Evolutionary conservation across 2,888 invertebrate genomes (phyloP), one percentile per base, ranked within the genome.

Genomic region (Nomada fucata): DNA sequence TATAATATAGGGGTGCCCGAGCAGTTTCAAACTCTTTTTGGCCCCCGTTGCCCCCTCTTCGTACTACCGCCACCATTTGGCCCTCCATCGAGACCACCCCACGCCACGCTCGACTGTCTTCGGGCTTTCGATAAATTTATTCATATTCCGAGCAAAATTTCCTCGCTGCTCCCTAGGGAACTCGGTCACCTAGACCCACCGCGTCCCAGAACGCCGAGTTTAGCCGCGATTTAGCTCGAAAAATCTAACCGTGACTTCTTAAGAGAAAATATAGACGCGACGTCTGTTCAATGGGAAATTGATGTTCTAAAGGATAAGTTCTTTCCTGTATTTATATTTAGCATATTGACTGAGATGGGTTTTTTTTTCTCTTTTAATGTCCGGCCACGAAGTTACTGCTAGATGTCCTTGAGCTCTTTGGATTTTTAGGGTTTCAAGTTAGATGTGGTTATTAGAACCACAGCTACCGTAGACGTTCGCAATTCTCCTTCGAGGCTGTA

Each of bases 1-100:
- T 93, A 94, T 94, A 94, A 93, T 93, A 93, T 91, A 93, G 93
- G 93, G 92, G 92, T 90, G 91, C 92, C 89, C 89, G 91, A 92
- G 92, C 92, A 92, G 92, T 93, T 93, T 92, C 92, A 92, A 93
- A 93, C 93, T 93, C 93, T 92, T 93, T 93, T 91, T 92, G 90
- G 90, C 87, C 85, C 90, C 86, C 83, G 72, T 67, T 76, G 68
- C 71, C 59, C 84, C 63, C 26, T 52, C 63, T 69, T 44, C 64
- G 65, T 55, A 29, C 63, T 53, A 15, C 67, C 42, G 29, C 76
- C 69, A 67, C 71, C 77, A 73, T 87, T 87, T 83, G 73, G 83
- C 81, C 83, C 86, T 68, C 88, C 83, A 82, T 83, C 88, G 81
- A 73, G 67, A 73, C 82, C 71, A 52, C 60, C 85, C 85, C 81